Evolutionary conservation across 2,888 invertebrate species (phyloP).

Genomic region (Pyrrhia umbra): DNA sequence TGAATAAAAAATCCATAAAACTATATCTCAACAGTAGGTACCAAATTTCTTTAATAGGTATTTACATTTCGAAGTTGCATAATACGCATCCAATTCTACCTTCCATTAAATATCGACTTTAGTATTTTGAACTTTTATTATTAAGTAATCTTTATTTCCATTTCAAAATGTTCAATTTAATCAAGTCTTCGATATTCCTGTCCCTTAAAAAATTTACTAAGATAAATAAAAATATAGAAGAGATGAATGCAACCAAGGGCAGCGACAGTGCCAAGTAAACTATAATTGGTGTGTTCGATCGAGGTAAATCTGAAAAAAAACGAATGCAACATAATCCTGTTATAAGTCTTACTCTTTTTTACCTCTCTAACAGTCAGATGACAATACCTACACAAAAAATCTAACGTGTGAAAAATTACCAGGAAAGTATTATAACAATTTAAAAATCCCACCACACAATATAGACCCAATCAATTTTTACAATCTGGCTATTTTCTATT

Average conservation of each 20-base stretch:
- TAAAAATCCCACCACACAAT: slow-evolving; percentile 31
- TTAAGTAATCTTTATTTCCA: background rate
- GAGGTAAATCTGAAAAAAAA: background rate
- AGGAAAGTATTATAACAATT: background rate
- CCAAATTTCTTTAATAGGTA: background rate
- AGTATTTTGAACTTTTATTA: slow-evolving; percentile 3
- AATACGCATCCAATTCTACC: background rate
- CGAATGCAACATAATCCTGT: background rate
- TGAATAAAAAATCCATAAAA: no score
- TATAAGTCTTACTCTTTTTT: background rate
- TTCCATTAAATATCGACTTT: slow-evolving; percentile 6
- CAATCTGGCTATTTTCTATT: slow-evolving; percentile 49
- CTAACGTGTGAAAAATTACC: background rate
- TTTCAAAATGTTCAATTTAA: slow-evolving; percentile 14
- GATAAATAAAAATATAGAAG: background rate
- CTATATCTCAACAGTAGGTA: background rate
- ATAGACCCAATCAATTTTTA: slow-evolving; percentile 45
- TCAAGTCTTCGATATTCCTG: background rate
- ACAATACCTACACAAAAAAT: background rate
- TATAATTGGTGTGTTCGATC: background rate
- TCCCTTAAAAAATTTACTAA: background rate
- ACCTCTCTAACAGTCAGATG: background rate
- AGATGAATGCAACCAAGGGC: background rate
- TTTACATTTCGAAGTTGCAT: background rate
- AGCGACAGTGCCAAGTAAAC: background rate